Evolutionary conservation across 2,797 vertebrate genomes (phyloP).

Genomic region (Pseudochirops cupreus): DNA sequence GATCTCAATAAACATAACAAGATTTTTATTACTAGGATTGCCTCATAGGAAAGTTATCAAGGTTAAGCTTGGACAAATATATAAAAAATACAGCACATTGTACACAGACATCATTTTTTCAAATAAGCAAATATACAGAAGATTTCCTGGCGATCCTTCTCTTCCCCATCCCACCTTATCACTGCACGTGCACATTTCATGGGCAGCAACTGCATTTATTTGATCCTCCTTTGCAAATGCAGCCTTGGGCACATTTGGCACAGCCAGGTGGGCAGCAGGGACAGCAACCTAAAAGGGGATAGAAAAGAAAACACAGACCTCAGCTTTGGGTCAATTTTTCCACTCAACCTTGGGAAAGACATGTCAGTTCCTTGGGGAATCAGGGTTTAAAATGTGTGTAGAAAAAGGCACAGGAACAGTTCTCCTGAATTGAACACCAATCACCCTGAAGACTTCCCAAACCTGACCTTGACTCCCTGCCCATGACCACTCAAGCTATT

Average conservation of each 20-base stretch:
- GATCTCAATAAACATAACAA: slow-evolving; percentile 44
- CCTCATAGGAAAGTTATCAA: slow-evolving; percentile 69
- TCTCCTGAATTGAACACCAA: neutral
- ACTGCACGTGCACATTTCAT: slow-evolving; percentile 76
- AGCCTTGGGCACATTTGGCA: slow-evolving; percentile 94
- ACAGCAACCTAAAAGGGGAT: slow-evolving; percentile 85
- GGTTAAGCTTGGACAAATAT: slow-evolving; percentile 69
- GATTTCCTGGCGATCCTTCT: neutral
- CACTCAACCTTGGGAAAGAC: neutral
- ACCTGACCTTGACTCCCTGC: neutral
- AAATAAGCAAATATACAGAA: slow-evolving; percentile 46
- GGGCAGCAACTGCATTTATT: slow-evolving; percentile 93
- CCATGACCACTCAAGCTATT: neutral
- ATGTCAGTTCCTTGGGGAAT: neutral
- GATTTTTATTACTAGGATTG: slow-evolving; percentile 81
- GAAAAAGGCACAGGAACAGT: neutral
- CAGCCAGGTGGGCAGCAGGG: slow-evolving; percentile 92
- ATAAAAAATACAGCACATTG: slow-evolving; percentile 79
- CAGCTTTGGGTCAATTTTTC: neutral
- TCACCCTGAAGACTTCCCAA: neutral
- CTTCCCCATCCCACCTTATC: neutral
- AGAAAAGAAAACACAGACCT: slow-evolving; percentile 20
- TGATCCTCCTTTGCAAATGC: slow-evolving; percentile 91
- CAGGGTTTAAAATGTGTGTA: neutral
- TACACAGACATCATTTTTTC: slow-evolving; percentile 76